Evolutionary conservation across 2,888 invertebrate genomes (phyloP), one percentile per base, ranked within the genome.

Genomic region (Molanna angustata): DNA sequence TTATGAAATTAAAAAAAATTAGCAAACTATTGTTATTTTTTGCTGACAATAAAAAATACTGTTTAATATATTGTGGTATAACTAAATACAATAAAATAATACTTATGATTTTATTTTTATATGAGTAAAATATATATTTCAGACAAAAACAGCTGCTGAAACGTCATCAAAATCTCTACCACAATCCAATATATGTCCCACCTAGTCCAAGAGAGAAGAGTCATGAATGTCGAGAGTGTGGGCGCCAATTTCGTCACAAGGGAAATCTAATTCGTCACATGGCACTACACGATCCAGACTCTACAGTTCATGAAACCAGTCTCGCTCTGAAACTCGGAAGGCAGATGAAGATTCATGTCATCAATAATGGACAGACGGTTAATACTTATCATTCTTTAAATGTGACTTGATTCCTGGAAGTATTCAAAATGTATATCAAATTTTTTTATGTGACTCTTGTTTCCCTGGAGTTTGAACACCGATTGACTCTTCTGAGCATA

Each of bases 191-290:
- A 62, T 95, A 94, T 67, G 83, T 90, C 51, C 89, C 93, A 3
- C 94, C 94, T 44, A 79, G 85, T 17, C 94, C 94, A 0, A 85
- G 88, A 61, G 93, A 93, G 67, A 95, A 95, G 70, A 86, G 87
- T 0, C 93, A 95, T 69, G 85, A 88, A 32, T 96, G 95, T 71
- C 88, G 89, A 11, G 88, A 88, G 65, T 90, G 89, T 66, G 73
- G 80, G 19, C 80, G 86, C 16, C 80, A 82, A 0, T 90, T 89
- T 64, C 82, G 87, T 14, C 93, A 94, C 70, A 93, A 93, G 72
- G 95, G 94, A 31, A 94, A 94, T 72, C 80, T 95, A 13, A 91
- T 94, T 65, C 80, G 95, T 1, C 95, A 96, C 66, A 84, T 95
- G 82, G 91, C 91, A 2, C 80, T 90, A 1, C 95, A 96, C 65